Base-by-base conservation (phyloP, 2,113 vertebrate species). In the Elephas maximus region DNA sequence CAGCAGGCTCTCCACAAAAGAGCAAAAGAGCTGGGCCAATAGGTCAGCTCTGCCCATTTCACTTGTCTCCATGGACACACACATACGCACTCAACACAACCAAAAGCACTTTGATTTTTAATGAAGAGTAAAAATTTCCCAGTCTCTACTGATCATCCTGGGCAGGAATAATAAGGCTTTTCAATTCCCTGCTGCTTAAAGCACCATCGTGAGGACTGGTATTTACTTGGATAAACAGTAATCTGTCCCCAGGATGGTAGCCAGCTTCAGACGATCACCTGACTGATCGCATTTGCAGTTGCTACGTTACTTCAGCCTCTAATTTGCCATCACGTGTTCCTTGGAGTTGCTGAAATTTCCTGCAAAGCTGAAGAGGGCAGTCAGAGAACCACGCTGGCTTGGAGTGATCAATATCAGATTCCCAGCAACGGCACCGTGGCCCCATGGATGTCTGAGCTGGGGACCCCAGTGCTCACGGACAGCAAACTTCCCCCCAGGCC, bases 261-360 rank as follows among this genome's bases (percentile, higher is more conserved):
- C 81, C 67, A 41, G 63, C 33, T 44, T 65, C 67, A 2, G 67
- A 77, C 30, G 74, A 76, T 82, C 91, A 89, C 84, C 89, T 79
- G 88, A 93, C 91, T 53, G 88, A 84, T 60, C 45, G 60, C 74
- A 89, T 48, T 76, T 62, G 76, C 53, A 63, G 79, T 87, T 76
- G 84, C 88, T 96, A 67, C 81, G 88, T 79, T 93, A 93, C 79
- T 93, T 80, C 53, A 87, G 74, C 69, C 84, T 60, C 90, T 87
- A 82, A 95, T 90, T 89, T 80, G 71, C 77, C 33, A 1, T 57
- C 71, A n/a, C 86, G 78, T 90, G 60, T 82, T 93, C 78, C 83
- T 62, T 83, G 69, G 69, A 33, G 62, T 84, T 93, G 24, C 53
- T 63, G 60, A 62, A 83, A 78, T 60, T 90, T 76, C 51, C 90